Percentiles rank a stretch among this genome's conserved stretches.
Conservation (phyloP, 2,888 invertebrate genomes). For the Tromatobia lineatoria region DNA sequence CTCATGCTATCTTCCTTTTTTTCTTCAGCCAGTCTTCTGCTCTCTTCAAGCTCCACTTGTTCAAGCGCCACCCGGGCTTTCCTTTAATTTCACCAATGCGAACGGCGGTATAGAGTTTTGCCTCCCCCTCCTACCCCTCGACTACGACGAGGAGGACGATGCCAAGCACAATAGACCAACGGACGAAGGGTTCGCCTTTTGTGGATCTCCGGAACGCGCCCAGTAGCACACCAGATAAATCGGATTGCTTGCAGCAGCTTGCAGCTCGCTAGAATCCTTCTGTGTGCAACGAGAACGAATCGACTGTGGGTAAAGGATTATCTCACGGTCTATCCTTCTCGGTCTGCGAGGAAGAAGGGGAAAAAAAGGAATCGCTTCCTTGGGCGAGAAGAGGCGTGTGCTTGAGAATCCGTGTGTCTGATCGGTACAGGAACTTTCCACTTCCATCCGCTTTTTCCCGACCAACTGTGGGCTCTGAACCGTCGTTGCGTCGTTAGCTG, state of each 20-base stretch:
- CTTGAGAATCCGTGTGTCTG: slow-evolving; percentile 50
- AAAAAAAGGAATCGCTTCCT: slow-evolving; percentile 28
- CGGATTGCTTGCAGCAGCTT: slow-evolving; percentile 63
- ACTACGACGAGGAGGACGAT: slow-evolving; percentile 51
- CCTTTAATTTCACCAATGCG: slow-evolving; percentile 63
- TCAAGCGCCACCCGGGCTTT: slow-evolving; percentile 57
- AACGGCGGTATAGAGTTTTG: slow-evolving; percentile 54
- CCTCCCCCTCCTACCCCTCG: slow-evolving; percentile 29
- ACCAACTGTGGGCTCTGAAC: slow-evolving; percentile 15
- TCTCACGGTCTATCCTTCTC: slow-evolving; percentile 53
- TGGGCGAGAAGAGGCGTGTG: slow-evolving; percentile 47
- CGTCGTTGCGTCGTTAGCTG: slow-evolving; percentile 8
- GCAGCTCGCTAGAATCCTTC: slow-evolving; percentile 51
- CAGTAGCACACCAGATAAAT: slow-evolving; percentile 64
- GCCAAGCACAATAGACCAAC: slow-evolving; percentile 49
- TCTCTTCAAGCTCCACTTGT: slow-evolving; percentile 65
- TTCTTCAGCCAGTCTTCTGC: slow-evolving; percentile 44
- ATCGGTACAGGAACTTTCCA: slow-evolving; percentile 61
- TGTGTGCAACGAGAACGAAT: slow-evolving; percentile 64
- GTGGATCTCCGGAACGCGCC: slow-evolving; percentile 62
- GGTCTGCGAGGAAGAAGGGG: slow-evolving; percentile 34
- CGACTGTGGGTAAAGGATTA: slow-evolving; percentile 65
- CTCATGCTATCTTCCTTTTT: slow-evolving; percentile 8
- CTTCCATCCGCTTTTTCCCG: slow-evolving; percentile 46
- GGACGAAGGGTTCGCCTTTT: slow-evolving; percentile 67